phyloP scores from a whole-genome alignment of 2,113 vertebrate species.

The Podiceps cristatus region DNA sequence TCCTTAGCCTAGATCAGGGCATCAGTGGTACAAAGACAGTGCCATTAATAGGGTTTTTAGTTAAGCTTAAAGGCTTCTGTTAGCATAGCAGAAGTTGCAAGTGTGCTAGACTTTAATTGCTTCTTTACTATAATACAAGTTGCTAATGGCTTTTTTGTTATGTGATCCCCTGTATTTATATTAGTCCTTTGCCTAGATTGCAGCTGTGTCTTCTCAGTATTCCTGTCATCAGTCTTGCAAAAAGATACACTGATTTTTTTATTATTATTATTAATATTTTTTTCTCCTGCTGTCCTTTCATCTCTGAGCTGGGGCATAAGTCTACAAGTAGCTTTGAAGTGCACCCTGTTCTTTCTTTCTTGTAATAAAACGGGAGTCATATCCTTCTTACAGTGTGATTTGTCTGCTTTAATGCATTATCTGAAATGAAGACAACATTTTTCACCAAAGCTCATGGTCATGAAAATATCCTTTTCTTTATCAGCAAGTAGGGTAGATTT shows the following conservation, averaged over 20 bases:
- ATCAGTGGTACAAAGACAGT: neutral
- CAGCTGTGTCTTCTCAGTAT: neutral
- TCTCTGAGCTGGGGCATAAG: neutral
- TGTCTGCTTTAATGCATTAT: neutral
- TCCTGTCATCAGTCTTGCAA: neutral
- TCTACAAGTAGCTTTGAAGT: neutral
- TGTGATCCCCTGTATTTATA: fast-evolving
- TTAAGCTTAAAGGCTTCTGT: neutral
- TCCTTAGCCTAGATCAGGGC: neutral
- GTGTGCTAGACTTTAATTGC: neutral
- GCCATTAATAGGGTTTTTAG: neutral
- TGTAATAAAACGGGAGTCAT: fast-evolving
- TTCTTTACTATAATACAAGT: neutral
- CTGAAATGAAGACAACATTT: neutral
- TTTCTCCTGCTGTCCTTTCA: neutral
- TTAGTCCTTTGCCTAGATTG: neutral
- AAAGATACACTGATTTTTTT: neutral
- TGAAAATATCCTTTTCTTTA: neutral
- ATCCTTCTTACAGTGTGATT: neutral
- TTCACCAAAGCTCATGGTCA: neutral
- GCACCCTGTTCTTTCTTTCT: neutral
- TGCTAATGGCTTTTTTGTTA: neutral
- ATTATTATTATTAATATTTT: too few species aligned
- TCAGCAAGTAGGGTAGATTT: neutral
- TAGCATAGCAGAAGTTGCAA: neutral